These are phyloP conservation scores for Caloenas nicobarica DNA, from an alignment of 2,113 vertebrate species.

Conservation along the genomic window DNA sequence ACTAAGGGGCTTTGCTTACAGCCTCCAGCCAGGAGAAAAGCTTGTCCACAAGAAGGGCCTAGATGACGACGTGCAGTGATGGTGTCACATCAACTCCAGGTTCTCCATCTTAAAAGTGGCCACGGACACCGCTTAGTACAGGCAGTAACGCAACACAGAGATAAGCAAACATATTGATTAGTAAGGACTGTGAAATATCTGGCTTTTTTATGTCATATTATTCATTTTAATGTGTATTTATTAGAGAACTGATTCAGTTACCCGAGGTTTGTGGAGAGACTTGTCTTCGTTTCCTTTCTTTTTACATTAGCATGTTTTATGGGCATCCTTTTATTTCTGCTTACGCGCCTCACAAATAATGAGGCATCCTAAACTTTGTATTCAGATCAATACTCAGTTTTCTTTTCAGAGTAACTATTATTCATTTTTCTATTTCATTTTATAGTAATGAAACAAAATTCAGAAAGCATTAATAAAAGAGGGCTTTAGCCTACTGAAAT, in stretches of 20 bases:
- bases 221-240: neutral
- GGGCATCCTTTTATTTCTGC: neutral
- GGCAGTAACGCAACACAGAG: neutral
- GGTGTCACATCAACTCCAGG: neutral
- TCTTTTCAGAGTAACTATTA: neutral
- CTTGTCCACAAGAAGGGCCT: neutral
- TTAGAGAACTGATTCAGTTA: neutral
- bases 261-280: neutral
- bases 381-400: neutral
- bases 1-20: conserved; percentile 16
- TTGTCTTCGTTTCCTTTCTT: neutral
- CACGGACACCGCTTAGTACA: neutral
- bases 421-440: neutral
- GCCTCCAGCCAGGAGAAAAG: conserved; percentile 2
- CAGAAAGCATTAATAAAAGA: neutral
- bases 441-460: neutral
- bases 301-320: neutral
- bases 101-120: neutral
- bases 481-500: neutral
- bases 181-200: neutral
- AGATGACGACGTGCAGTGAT: neutral
- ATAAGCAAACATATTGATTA: neutral
- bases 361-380: neutral
- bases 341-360: neutral
- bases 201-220: neutral